Evolutionary conservation across 2,797 vertebrate genomes (phyloP).

Genomic region (Epinephelus malabaricus): DNA sequence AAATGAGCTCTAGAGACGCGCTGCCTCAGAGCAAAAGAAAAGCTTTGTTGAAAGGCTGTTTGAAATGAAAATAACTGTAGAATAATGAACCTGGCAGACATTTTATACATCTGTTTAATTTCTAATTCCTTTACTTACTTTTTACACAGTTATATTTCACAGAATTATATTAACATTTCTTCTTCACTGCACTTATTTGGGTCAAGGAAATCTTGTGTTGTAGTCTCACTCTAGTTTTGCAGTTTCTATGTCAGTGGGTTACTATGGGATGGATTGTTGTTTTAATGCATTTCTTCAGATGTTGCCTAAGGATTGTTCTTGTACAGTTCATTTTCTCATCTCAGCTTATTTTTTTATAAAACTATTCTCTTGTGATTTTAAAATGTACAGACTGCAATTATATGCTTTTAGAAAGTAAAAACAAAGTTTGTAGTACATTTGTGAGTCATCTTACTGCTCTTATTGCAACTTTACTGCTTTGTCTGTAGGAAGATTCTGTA

Average conservation of each 20-base stretch:
- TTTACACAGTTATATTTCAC: slow-evolving; percentile 26
- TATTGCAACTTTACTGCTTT: background rate
- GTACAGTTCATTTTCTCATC: slow-evolving; percentile 35
- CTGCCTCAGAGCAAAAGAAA: slow-evolving; percentile 18
- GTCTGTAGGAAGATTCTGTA: background rate
- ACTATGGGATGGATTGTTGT: background rate
- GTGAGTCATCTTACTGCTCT: background rate
- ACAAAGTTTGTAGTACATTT: slow-evolving; percentile 12
- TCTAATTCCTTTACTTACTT: background rate
- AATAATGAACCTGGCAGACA: background rate
- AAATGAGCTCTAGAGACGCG: background rate
- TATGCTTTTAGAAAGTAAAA: slow-evolving; percentile 37
- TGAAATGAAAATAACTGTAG: slow-evolving; percentile 35
- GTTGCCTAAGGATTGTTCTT: slow-evolving; percentile 41
- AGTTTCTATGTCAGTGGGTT: background rate
- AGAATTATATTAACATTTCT: slow-evolving; percentile 15
- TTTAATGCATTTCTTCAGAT: slow-evolving; percentile 23
- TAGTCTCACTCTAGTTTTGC: background rate
- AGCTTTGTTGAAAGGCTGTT: slow-evolving; percentile 23
- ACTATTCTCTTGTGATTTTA: slow-evolving; percentile 28
- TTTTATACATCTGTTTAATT: slow-evolving; percentile 4
- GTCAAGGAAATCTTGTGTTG: slow-evolving; percentile 20
- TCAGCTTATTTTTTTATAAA: slow-evolving; percentile 34
- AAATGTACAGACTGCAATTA: slow-evolving; percentile 42
- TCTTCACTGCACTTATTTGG: slow-evolving; percentile 51